Evolutionary conservation across 2,888 invertebrate species (phyloP).

Genomic region (Andrena minutula): DNA sequence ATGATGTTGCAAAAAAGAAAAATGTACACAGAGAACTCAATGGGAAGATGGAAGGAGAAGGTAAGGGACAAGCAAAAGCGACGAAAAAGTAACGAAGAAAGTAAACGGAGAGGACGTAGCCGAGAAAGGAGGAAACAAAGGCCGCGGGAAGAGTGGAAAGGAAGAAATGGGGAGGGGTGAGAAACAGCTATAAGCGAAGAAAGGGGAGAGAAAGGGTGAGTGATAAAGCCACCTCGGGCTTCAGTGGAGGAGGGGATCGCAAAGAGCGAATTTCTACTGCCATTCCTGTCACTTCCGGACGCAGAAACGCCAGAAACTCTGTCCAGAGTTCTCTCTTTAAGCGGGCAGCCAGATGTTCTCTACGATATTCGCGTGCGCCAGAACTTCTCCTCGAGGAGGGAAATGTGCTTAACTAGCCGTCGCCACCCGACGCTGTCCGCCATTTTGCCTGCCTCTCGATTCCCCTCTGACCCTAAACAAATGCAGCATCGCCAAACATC

Average conservation of each 20-base stretch:
- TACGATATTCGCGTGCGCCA: conserved; percentile 74
- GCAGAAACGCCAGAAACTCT: conserved; percentile 63
- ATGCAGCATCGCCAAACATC: conserved; percentile 32
- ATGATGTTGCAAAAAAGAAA: not conserved
- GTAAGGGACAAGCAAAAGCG: not conserved
- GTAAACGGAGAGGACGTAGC: conserved; percentile 6
- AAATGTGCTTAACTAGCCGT: conserved; percentile 78
- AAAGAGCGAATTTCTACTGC: conserved; percentile 67
- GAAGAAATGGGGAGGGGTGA: not conserved
- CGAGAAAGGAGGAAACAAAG: conserved; percentile 11
- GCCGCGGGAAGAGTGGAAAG: not conserved
- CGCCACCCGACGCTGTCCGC: conserved; percentile 69
- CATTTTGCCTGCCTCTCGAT: conserved; percentile 40
- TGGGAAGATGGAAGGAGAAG: not conserved
- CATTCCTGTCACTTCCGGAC: conserved; percentile 75
- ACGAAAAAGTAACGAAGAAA: not conserved
- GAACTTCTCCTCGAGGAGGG: conserved; percentile 72
- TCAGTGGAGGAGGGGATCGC: conserved; percentile 38
- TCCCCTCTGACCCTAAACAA: conserved; percentile 61
- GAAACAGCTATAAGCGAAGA: conserved; percentile 1
- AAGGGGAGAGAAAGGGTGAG: conserved; percentile 4
- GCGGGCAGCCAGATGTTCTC: conserved; percentile 79
- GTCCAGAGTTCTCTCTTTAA: conserved; percentile 65
- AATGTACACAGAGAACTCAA: conserved; percentile 6
- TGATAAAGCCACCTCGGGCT: conserved; percentile 20